Evolutionary conservation across 2,797 vertebrate genomes (phyloP).

Genomic region (Urocyon cinereoargenteus): DNA sequence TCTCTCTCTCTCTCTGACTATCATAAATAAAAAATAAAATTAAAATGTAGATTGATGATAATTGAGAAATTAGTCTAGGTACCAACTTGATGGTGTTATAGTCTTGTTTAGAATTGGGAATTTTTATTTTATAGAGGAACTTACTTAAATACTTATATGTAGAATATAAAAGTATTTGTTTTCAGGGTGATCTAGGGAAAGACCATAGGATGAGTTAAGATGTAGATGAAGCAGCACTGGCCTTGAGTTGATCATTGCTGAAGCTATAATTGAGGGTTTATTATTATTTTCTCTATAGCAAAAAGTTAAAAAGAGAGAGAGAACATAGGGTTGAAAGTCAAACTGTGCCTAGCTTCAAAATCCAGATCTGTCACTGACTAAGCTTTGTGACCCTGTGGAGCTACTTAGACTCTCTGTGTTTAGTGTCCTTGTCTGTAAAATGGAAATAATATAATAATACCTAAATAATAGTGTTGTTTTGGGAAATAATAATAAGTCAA

Average conservation of each 20-base stretch:
- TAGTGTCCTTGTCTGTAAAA: not conserved
- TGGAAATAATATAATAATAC: not conserved
- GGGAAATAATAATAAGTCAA: not conserved
- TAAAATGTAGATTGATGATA: not conserved
- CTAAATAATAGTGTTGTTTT: not conserved
- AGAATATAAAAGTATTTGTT: not conserved
- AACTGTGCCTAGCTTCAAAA: not conserved
- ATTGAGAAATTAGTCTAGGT: constrained; percentile 19
- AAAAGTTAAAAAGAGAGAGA: not conserved
- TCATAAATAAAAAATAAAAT: too few relatives aligned
- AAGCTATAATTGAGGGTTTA: not conserved
- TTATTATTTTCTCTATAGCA: not conserved
- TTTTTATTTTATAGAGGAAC: not conserved
- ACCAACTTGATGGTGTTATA: not conserved
- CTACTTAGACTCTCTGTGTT: not conserved
- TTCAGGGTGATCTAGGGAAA: not conserved
- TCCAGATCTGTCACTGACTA: not conserved
- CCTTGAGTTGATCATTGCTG: not conserved
- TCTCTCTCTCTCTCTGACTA: too few relatives aligned
- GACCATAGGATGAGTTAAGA: not conserved
- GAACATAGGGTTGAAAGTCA: not conserved
- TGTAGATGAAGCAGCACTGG: not conserved
- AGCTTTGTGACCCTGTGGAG: not conserved
- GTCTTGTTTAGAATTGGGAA: not conserved
- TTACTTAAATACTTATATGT: not conserved